Evolutionary conservation across 1,140 invertebrate genomes (phyloP).

Genomic region (Bombus polaris): DNA sequence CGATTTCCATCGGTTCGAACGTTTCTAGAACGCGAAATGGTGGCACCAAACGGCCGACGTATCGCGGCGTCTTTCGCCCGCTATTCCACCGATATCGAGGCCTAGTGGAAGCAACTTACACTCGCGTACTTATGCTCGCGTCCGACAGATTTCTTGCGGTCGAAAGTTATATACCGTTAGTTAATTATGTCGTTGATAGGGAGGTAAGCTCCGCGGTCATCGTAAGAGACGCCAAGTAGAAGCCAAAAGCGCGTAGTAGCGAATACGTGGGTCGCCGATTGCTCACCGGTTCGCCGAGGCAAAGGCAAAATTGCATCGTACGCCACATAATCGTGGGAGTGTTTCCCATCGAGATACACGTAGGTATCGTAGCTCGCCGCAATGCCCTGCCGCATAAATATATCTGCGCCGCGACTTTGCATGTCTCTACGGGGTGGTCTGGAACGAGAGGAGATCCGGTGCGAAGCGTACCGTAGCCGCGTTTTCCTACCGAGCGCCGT

Average conservation of each 20-base stretch:
- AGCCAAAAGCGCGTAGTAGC: constrained; percentile 16
- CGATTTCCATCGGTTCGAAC: not conserved
- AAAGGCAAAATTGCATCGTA: constrained; percentile 79
- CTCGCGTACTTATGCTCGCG: too few species aligned
- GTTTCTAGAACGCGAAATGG: not conserved
- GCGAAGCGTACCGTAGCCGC: too few species aligned
- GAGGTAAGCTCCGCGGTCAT: constrained; percentile 47
- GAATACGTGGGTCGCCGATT: constrained; percentile 47
- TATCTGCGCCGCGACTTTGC: constrained; percentile 75
- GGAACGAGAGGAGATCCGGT: not conserved
- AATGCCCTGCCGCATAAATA: constrained; percentile 78
- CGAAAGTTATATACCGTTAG: not conserved
- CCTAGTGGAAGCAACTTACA: fast-evolving
- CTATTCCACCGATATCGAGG: not conserved
- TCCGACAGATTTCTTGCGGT: too few species aligned
- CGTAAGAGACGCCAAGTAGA: not conserved
- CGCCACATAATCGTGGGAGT: constrained; percentile 81
- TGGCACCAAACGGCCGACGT: too few species aligned
- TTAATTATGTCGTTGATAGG: constrained; percentile 76
- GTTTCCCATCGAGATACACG: constrained; percentile 81
- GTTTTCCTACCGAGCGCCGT: too few species aligned
- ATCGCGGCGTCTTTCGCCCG: too few species aligned
- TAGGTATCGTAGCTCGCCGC: constrained; percentile 74
- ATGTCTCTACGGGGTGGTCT: constrained; percentile 72
- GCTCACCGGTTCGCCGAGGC: constrained; percentile 73